These are phyloP conservation scores for Lamellibrachia luymesi DNA, from an alignment of 1,140 invertebrate species.

Conservation along the genomic window DNA sequence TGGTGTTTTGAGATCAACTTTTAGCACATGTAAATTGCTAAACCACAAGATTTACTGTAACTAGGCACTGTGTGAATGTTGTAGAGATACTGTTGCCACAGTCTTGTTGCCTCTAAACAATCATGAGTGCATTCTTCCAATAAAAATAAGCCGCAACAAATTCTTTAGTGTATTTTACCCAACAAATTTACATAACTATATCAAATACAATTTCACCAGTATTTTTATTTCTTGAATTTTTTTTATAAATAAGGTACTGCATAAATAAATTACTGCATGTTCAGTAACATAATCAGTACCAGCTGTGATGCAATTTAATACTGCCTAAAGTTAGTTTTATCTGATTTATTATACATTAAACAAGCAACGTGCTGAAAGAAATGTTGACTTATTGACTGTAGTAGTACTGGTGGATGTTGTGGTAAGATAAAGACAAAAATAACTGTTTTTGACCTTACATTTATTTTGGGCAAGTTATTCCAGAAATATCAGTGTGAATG, in stretches of 20 bases:
- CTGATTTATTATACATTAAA: neutral
- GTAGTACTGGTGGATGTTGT: neutral
- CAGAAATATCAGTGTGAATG: neutral
- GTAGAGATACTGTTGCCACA: neutral
- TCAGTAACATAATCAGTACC: neutral
- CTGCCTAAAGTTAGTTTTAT: neutral
- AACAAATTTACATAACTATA: neutral
- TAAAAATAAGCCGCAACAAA: neutral
- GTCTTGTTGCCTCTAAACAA: neutral
- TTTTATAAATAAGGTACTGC: neutral
- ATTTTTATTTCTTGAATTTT: neutral
- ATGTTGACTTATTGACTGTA: neutral
- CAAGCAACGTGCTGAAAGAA: neutral
- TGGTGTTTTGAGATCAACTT: neutral
- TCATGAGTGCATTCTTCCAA: neutral
- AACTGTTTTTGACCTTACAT: neutral
- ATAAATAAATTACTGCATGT: neutral
- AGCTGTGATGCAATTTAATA: neutral
- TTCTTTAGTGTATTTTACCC: neutral
- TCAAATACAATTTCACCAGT: neutral
- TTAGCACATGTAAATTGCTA: too few relatives aligned
- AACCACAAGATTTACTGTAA: too few relatives aligned
- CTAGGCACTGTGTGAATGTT: neutral
- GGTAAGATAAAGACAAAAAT: neutral
- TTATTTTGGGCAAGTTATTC: neutral